phyloP scores from a whole-genome alignment of 2,113 vertebrate genomes.

The Rhombomys opimus region DNA sequence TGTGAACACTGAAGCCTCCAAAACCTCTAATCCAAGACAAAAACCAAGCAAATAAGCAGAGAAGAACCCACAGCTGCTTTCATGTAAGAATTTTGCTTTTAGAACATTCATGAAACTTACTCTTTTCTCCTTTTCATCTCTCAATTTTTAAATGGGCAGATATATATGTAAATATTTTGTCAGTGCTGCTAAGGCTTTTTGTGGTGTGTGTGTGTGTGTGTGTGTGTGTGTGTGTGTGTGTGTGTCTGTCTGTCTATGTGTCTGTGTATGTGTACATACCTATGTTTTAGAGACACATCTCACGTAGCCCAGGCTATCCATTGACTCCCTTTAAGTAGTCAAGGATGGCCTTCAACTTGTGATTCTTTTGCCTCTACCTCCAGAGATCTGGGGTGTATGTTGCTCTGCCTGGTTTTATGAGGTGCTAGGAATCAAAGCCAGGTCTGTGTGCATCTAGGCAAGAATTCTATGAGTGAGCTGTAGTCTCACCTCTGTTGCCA shows the following conservation, averaged over 20 bases:
- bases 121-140: conserved; percentile 34
- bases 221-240: background rate
- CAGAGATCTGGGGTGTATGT: background rate
- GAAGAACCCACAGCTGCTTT: background rate
- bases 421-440: background rate
- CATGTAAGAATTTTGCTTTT: background rate
- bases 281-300: background rate
- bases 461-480: background rate
- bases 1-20: background rate
- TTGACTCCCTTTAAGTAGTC: background rate
- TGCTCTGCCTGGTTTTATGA: background rate
- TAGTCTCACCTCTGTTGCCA: background rate
- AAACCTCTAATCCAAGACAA: background rate
- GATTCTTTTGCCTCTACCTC: too few relatives aligned
- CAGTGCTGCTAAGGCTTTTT: background rate
- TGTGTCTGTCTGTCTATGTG: background rate
- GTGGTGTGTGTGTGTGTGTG: background rate
- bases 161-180: conserved; percentile 44
- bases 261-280: background rate
- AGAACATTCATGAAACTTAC: conserved; percentile 43
- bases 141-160: conserved; percentile 62
- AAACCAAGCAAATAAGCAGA: background rate
- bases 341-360: background rate
- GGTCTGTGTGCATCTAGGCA: background rate
- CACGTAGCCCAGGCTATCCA: background rate